phyloP scores from a whole-genome alignment of 2,113 vertebrate species.

The Phalacrocorax aristotelis region DNA sequence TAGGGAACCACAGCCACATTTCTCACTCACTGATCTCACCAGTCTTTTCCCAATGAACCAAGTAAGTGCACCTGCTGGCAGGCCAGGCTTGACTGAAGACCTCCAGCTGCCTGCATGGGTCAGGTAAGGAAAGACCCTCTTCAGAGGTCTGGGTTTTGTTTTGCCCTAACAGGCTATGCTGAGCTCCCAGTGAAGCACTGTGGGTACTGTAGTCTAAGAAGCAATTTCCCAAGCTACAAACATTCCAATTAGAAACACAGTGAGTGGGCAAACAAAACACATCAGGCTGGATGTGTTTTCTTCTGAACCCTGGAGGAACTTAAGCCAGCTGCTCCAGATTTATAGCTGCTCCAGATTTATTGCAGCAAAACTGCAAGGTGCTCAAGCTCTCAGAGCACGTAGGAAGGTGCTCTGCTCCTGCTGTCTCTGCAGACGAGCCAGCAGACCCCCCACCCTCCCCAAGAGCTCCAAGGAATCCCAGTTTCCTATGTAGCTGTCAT shows the following conservation, averaged over 20 bases:
- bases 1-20: neutral
- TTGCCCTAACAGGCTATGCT: neutral
- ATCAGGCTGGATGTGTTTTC: conserved; percentile 53
- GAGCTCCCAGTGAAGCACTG: neutral
- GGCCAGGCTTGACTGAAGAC: neutral
- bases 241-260: conserved; percentile 56
- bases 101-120: neutral
- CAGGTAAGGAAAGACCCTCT: neutral
- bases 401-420: conserved; percentile 39
- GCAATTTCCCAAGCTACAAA: conserved; percentile 52
- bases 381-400: conserved; percentile 24
- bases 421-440: neutral
- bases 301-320: conserved; percentile 53
- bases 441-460: neutral
- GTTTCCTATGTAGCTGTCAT: neutral
- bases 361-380: neutral
- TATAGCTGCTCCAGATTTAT: conserved; percentile 54
- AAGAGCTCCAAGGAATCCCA: neutral
- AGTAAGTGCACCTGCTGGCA: neutral
- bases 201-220: conserved; percentile 60
- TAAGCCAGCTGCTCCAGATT: conserved; percentile 55
- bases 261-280: conserved; percentile 62
- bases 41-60: neutral
- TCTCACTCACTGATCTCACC: neutral
- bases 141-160: neutral